phyloP scores from a whole-genome alignment of 2,797 vertebrate species.

The Nyctalus aviator region DNA sequence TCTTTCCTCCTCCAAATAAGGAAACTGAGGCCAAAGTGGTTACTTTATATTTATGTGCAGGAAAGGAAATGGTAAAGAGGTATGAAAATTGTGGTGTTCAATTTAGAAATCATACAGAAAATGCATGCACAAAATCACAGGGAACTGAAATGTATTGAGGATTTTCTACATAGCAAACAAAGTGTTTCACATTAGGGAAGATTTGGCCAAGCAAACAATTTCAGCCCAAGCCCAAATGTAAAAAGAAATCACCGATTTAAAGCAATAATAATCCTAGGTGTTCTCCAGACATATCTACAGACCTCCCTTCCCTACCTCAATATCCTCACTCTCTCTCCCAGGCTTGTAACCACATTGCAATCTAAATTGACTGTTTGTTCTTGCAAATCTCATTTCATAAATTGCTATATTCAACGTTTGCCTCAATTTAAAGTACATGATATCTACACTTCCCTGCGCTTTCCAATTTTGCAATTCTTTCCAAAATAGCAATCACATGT shows the following conservation, averaged over 20 bases:
- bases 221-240: not conserved
- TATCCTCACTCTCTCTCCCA: not conserved
- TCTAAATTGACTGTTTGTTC: slow-evolving; percentile 49
- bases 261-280: not conserved
- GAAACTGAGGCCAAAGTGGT: not conserved
- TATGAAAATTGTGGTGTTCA: not conserved
- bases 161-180: not conserved
- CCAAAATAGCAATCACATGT: slow-evolving; percentile 62
- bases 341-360: not conserved
- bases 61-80: not conserved
- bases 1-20: slow-evolving; percentile 4
- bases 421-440: slow-evolving; percentile 58
- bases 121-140: not conserved
- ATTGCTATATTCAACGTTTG: slow-evolving; percentile 12
- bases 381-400: slow-evolving; percentile 67
- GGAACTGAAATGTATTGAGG: not conserved
- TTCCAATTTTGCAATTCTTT: slow-evolving; percentile 57
- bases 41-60: not conserved
- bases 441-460: not conserved
- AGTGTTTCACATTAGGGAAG: not conserved
- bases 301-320: not conserved
- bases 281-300: not conserved
- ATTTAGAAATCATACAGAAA: slow-evolving; percentile 24
- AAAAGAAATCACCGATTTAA: not conserved
- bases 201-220: not conserved